Evolutionary conservation across 2,797 vertebrate species (phyloP), one percentile per base, ranked within the genome.

Genomic region (Microctenopoma lineatum): DNA sequence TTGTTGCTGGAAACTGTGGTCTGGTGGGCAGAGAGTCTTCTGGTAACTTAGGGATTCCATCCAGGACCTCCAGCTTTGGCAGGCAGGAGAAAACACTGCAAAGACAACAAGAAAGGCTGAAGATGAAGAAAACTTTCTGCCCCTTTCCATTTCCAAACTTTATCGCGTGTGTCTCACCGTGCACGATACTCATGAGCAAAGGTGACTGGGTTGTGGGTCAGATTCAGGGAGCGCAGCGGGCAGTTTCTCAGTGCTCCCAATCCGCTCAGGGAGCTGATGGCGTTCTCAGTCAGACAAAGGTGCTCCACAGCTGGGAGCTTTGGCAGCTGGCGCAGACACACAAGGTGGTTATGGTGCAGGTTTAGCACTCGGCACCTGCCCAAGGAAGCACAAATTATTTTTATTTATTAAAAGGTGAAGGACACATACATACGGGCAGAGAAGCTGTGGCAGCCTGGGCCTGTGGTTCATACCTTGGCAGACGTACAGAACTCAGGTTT

Each of bases 51-150:
- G 94, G 93, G 82, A 97, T 93, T 36, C 96, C 97, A 84, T 99
- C 97, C 88, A 99, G 91, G 60, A 90, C 86, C 91, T 96, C 94
- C 66, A 99, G 93, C 78, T 97, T 98, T 97, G 97, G 97, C 96
- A 99, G 95, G 92, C 87, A 95, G 87, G 92, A 95, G 89, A 98
- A 98, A 21, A 98, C 96, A 32, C 98, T 98, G 89, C 34, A 62
- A 3, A 42, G 16, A 59, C 7, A 46, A 44, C 16, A 44, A n/a
- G 14, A 16, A 7, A 44, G 8, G 42, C 42, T 16, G 42, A 46
- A 18, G n/a, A 8, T 18, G n/a, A 44, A n/a, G 16, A 16, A 46
- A 46, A 46, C 7, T 46, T 15, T 45, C 42, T 18, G n/a, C 9
- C n/a, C 16, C 44, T 18, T 3, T 46, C 44, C 44, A n/a, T 44